phyloP scores from a whole-genome alignment of 1,140 invertebrate species.

The Arctopsyche grandis region DNA sequence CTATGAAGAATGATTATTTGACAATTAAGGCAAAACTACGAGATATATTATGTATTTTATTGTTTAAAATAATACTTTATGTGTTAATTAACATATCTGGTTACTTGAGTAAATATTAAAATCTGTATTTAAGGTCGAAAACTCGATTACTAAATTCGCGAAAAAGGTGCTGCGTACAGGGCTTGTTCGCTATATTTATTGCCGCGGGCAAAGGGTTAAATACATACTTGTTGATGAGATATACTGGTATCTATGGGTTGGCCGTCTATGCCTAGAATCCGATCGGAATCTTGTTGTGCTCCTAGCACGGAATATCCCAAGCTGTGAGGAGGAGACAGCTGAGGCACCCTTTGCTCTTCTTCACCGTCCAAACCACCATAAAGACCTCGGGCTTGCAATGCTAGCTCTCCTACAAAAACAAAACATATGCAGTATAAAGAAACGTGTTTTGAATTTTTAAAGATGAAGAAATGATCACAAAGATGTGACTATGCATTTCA shows the following conservation, averaged over 20 bases:
- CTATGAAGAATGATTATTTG: no score
- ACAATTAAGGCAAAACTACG: no score
- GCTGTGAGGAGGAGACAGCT: constrained; percentile 68
- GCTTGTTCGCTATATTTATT: no score
- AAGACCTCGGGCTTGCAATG: constrained; percentile 68
- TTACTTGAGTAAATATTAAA: no score
- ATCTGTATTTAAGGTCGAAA: no score
- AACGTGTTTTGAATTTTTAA: not conserved
- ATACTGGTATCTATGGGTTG: constrained; percentile 85
- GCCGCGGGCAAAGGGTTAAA: no score
- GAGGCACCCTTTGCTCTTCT: constrained; percentile 72
- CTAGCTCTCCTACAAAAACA: constrained; percentile 66
- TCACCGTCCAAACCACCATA: constrained; percentile 63
- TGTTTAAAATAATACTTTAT: no score
- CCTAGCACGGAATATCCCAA: constrained; percentile 58
- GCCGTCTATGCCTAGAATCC: constrained; percentile 90
- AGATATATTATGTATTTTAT: no score
- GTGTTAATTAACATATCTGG: no score
- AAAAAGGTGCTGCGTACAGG: no score
- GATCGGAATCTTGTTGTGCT: constrained; percentile 73
- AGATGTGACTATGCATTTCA: not conserved
- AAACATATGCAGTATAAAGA: not conserved
- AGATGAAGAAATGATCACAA: constrained; percentile 52
- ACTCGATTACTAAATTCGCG: no score
- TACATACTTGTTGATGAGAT: constrained; percentile 78